phyloP scores from a whole-genome alignment of 1,140 invertebrate genomes.

The Cydia fagiglandana region DNA sequence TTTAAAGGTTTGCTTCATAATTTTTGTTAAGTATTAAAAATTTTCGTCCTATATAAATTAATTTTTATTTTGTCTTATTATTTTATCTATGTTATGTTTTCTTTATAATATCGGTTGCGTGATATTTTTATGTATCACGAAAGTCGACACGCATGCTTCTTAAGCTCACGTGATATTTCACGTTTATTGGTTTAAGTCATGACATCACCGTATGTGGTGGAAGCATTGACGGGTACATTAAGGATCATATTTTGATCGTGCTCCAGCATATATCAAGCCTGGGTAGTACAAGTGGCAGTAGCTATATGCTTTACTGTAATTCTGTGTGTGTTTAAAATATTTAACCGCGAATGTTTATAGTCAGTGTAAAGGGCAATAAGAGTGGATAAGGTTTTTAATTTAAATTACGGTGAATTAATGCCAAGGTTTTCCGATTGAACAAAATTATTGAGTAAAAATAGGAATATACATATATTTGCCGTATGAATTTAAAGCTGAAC shows the following conservation, averaged over 20 bases:
- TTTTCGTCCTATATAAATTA: conserved; percentile 28
- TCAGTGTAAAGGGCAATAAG: background rate
- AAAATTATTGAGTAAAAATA: conserved; percentile 1
- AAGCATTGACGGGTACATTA: conserved; percentile 54
- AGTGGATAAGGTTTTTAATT: background rate
- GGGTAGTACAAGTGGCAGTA: conserved; percentile 51
- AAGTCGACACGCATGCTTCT: conserved; percentile 55
- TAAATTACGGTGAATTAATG: background rate
- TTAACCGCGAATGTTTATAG: conserved; percentile 21
- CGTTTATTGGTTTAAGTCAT: conserved; percentile 71
- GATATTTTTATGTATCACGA: conserved; percentile 51
- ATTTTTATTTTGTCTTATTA: conserved; percentile 41
- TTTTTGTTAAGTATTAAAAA: background rate
- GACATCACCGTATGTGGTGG: conserved; percentile 66
- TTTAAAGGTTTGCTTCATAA: background rate
- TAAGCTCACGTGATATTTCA: conserved; percentile 66
- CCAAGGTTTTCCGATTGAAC: background rate
- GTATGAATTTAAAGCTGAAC: no score
- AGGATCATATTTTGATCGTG: conserved; percentile 58
- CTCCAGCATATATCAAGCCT: conserved; percentile 50
- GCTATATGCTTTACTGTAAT: conserved; percentile 36
- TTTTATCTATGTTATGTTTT: conserved; percentile 47
- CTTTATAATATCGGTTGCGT: conserved; percentile 45
- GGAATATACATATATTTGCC: no score
- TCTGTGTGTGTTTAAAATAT: conserved; percentile 41